Conservation (phyloP, 2,888 invertebrate genomes). For the Hypselothyrea guttata region DNA sequence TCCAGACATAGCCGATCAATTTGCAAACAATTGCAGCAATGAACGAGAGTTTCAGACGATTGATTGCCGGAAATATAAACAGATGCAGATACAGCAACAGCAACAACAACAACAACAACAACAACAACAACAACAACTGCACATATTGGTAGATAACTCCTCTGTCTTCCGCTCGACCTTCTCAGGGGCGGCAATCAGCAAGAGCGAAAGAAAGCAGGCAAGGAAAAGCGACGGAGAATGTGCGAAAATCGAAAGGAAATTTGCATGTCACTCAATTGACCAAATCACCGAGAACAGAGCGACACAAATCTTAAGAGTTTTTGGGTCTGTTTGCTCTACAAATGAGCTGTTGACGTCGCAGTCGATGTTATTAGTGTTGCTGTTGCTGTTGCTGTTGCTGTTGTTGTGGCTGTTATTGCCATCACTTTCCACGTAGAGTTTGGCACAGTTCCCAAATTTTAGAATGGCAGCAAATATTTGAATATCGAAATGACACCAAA, state of each 20-base stretch:
- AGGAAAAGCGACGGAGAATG: constrained; percentile 46
- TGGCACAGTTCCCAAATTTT: constrained; percentile 54
- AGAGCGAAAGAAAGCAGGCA: neutral
- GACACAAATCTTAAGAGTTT: constrained; percentile 48
- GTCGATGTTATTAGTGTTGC: constrained; percentile 16
- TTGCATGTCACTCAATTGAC: constrained; percentile 71
- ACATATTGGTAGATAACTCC: constrained; percentile 26
- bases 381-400: constrained; percentile 14
- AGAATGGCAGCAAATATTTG: constrained; percentile 62
- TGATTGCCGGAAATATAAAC: constrained; percentile 75
- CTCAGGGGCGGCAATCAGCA: constrained; percentile 51
- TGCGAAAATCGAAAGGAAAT: constrained; percentile 73
- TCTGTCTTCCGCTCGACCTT: constrained; percentile 42
- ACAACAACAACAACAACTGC: constrained; percentile 13
- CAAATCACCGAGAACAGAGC: constrained; percentile 45
- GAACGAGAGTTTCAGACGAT: constrained; percentile 59
- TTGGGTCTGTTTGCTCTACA: constrained; percentile 60
- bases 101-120: constrained; percentile 27
- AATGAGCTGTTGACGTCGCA: constrained; percentile 42
- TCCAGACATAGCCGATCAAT: constrained; percentile 45
- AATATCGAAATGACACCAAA: constrained; percentile 61
- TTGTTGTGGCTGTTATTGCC: constrained; percentile 21
- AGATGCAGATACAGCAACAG: too few relatives aligned
- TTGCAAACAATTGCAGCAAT: constrained; percentile 60
- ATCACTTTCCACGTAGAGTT: constrained; percentile 37